Conservation (phyloP, 2,113 vertebrate species). For the Tupaia chinensis region DNA sequence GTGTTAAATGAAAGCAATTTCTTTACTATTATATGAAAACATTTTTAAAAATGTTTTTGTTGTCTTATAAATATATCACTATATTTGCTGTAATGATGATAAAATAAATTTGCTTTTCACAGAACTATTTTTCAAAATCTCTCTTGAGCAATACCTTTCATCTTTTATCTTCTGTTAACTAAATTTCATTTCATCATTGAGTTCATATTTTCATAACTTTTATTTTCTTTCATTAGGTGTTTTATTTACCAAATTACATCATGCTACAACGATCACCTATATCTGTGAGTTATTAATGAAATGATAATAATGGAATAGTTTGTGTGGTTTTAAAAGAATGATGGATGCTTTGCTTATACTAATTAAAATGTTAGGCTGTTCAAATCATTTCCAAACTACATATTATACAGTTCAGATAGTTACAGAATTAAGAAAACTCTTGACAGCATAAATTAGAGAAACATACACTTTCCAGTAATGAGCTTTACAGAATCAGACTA, state of each 20-base stretch:
- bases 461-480: slow-evolving; percentile 56
- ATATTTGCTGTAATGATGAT: neutral
- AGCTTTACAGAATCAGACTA: slow-evolving; percentile 58
- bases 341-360: neutral
- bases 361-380: neutral
- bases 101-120: neutral
- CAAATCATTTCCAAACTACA: slow-evolving; percentile 53
- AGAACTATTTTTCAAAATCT: neutral
- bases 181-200: neutral
- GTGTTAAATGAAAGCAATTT: neutral
- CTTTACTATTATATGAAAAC: neutral
- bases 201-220: neutral
- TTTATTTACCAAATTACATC: slow-evolving; percentile 13
- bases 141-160: neutral
- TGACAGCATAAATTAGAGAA: slow-evolving; percentile 46
- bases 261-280: neutral
- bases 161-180: neutral
- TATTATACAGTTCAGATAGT: slow-evolving; percentile 1
- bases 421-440: slow-evolving; percentile 56
- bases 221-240: neutral
- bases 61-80: neutral
- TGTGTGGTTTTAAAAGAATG: neutral
- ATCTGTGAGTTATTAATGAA: neutral
- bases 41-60: neutral
- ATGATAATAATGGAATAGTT: neutral